Base-by-base conservation (phyloP, 2,888 invertebrate species). In the Eueremaeus valkanovi region DNA sequence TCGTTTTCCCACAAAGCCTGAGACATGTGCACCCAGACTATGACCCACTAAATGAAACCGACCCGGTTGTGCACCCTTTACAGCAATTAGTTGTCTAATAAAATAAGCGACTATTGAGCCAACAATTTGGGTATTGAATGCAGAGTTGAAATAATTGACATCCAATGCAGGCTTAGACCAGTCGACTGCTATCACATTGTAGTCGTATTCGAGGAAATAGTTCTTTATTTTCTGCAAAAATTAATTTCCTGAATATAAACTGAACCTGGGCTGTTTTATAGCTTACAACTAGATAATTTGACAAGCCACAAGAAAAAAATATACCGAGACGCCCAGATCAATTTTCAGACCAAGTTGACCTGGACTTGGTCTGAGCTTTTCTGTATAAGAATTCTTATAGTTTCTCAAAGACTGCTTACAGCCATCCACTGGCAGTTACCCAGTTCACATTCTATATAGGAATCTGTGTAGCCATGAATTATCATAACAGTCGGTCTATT, bases 1-100 rank as follows among this genome's bases (percentile, higher is more conserved):
- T 3, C 58, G 27, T 24, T 58, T 58, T 8, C 29, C 58, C 11
- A 29, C 29, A 29, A 58, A 58, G 8, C 58, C 58, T 29, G 29
- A 58, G 9, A 58, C 29, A 21, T 58, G 58, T 58, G 58, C 58
- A 29, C 58, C 58, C 29, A 58, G 11, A 58, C 58, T 58, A 58
- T 58, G 58, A 9, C 58, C 58, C 9, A 58, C 18, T 11, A 27
- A 58, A 29, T 58, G 58, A 11, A 58, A 29, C 29, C 5, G 8
- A 9, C 29, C 29, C 11, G 31, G 58, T 29, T 55, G 11, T 8
- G 24, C 55, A 55, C 27, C 27, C 1, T 8, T 6, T 21, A 13
- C 21, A 13, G 3, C 55, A 24, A 55, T 27, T 6, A 55, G 27
- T 1, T 24, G 55, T 55, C 24, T 55, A 6, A 55, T 55, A 55